Evolutionary conservation across 2,888 invertebrate species (phyloP).

Genomic region (Chloroclysta siterata): DNA sequence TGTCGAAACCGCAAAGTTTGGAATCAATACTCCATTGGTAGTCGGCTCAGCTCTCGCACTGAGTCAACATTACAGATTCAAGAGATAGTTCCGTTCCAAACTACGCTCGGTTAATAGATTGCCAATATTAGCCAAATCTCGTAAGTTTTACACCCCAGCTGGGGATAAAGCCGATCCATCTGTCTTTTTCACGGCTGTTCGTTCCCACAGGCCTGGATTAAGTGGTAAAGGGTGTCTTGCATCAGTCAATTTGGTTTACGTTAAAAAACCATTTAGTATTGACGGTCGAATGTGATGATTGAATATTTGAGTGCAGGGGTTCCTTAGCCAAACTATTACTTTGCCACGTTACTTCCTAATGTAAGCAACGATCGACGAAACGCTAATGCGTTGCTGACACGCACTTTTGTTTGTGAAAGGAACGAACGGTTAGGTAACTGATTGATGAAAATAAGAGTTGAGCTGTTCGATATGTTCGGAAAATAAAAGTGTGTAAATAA

Average conservation of each 20-base stretch:
- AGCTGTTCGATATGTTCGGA: background rate
- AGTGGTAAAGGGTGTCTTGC: conserved; percentile 53
- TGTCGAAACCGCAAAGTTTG: conserved; percentile 24
- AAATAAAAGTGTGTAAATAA: background rate
- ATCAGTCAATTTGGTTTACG: conserved; percentile 54
- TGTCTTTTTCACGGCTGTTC: conserved; percentile 75
- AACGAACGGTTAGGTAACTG: background rate
- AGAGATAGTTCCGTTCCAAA: conserved; percentile 45
- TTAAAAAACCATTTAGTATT: conserved; percentile 43
- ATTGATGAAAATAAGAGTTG: background rate
- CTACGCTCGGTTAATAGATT: conserved; percentile 73
- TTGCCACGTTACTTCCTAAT: conserved; percentile 23
- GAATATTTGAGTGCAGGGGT: conserved; percentile 30
- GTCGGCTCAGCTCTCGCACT: conserved; percentile 32
- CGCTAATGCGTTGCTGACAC: conserved; percentile 31
- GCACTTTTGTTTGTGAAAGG: conserved; percentile 16
- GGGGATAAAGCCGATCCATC: conserved; percentile 70
- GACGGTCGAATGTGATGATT: conserved; percentile 35
- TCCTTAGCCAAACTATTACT: conserved; percentile 23
- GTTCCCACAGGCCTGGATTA: conserved; percentile 53
- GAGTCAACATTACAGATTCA: conserved; percentile 41
- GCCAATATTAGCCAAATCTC: conserved; percentile 83
- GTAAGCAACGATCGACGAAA: conserved; percentile 16
- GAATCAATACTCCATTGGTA: conserved; percentile 48
- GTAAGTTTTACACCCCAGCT: conserved; percentile 66